Base-by-base conservation (phyloP, 92 coral and sea anemone species). In the Parazoanthus swiftii region DNA sequence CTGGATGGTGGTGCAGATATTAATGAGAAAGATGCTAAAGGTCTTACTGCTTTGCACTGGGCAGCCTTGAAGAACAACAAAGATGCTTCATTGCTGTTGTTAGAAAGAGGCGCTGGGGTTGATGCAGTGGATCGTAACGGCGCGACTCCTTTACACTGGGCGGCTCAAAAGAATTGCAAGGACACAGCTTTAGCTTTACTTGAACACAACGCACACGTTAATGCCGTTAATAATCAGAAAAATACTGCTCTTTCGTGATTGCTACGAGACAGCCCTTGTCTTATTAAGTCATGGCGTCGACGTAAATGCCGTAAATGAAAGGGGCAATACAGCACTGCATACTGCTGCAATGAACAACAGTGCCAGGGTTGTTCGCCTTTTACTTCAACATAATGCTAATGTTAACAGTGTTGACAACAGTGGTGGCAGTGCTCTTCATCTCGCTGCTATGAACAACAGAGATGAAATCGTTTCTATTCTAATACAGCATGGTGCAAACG, bases 231-330 rank as follows among this genome's bases (percentile, higher is more conserved):
- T n/a, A 25, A 2, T 1, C 23, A 16, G 35, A 16, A 13, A 79
- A 46, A 79, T 79, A 79, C 66, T 79, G 82, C 82, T 79, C 82
- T 79, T 79, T 79, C 8, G 23, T 50, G 65, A 79, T 67, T 44
- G 63, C 65, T 29, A 46, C 65, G 82, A 79, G 54, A 10, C 82
- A 46, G 39, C 82, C 6, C 67, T 46, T 79, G 29, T 50, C n/a
- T 79, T 79, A 67, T 50, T 79, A 39, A 46, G n/a, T 23, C 20
- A 50, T 29, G 82, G 82, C 38, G 43, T 50, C 6, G 8, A 79
- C 26, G 29, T 79, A 46, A 36, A 46, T 16, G 82, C 65, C 7
- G 23, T 46, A 18, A 46, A 79, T 26, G 23, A n/a, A 33, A 23
- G 7, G 15, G 67, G 67, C 8, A 46, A 63, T 39, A 79, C 82